Evolutionary conservation across 2,888 invertebrate species (phyloP).

Genomic region (Emesis castigata): DNA sequence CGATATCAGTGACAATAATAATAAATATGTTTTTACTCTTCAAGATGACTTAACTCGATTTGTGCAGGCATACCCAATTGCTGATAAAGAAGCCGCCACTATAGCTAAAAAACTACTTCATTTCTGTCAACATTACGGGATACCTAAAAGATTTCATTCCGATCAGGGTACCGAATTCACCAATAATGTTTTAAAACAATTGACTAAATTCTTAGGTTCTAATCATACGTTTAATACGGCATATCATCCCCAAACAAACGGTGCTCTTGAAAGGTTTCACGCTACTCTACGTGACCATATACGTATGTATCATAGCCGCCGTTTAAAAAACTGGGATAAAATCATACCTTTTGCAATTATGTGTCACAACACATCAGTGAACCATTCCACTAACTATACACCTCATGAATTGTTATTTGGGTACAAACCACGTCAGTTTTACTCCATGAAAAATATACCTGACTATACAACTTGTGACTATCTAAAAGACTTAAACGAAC

Average conservation of each 20-base stretch:
- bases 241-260: conserved; percentile 72
- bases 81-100: conserved; percentile 71
- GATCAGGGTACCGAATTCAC: conserved; percentile 73
- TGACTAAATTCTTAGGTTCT: conserved; percentile 70
- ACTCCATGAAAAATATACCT: conserved; percentile 58
- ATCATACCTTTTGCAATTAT: conserved; percentile 72
- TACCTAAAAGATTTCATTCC: conserved; percentile 72
- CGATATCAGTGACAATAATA: too few relatives aligned
- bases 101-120: conserved; percentile 68
- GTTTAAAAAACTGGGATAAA: conserved; percentile 67
- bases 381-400: conserved; percentile 68
- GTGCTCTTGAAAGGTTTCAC: conserved; percentile 71
- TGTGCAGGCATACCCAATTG: conserved; percentile 72
- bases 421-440: conserved; percentile 69
- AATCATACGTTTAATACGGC: conserved; percentile 70
- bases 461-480: conserved; percentile 69
- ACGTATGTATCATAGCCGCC: conserved; percentile 69
- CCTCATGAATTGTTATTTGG: conserved; percentile 72
- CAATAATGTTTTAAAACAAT: conserved; percentile 70
- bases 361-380: conserved; percentile 72
- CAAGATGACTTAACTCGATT: conserved; percentile 72
- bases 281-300: conserved; percentile 70
- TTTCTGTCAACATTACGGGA: conserved; percentile 72
- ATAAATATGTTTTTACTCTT: too few relatives aligned
- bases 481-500: conserved; percentile 69